These are phyloP conservation scores for Pristis pectinata DNA, from an alignment of 2,797 vertebrate genomes.

Conservation along the genomic window DNA sequence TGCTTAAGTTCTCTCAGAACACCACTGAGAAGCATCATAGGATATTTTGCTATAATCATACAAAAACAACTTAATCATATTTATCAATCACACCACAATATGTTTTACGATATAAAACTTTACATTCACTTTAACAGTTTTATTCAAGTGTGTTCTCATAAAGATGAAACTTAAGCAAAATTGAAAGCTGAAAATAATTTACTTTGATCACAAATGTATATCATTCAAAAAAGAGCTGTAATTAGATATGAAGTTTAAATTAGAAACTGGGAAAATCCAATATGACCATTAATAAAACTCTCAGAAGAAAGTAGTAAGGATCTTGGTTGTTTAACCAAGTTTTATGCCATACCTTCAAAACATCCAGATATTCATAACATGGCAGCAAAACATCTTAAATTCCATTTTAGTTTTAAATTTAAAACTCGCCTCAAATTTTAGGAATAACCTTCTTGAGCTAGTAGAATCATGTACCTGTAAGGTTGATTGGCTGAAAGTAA, in stretches of 20 bases:
- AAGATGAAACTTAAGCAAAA: background rate
- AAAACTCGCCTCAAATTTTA: background rate
- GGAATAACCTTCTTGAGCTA: background rate
- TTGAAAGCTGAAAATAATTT: background rate
- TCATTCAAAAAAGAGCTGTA: background rate
- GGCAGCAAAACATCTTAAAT: background rate
- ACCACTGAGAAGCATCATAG: background rate
- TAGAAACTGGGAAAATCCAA: background rate
- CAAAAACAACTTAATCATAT: background rate
- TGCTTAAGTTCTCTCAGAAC: background rate
- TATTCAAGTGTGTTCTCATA: background rate
- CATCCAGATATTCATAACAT: background rate
- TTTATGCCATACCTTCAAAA: background rate
- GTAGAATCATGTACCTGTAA: slow-evolving; percentile 68
- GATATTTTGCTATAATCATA: background rate
- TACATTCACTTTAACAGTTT: background rate
- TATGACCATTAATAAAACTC: background rate
- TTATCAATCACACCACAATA: background rate
- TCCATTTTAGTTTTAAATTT: background rate
- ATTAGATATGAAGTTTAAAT: background rate
- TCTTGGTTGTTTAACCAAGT: background rate
- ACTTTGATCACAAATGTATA: background rate
- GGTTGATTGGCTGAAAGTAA: slow-evolving; percentile 74
- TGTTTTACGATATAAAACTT: background rate
- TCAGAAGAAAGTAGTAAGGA: background rate